phyloP scores from a whole-genome alignment of 2,888 invertebrate species.

The Metopia argyrocephala region DNA sequence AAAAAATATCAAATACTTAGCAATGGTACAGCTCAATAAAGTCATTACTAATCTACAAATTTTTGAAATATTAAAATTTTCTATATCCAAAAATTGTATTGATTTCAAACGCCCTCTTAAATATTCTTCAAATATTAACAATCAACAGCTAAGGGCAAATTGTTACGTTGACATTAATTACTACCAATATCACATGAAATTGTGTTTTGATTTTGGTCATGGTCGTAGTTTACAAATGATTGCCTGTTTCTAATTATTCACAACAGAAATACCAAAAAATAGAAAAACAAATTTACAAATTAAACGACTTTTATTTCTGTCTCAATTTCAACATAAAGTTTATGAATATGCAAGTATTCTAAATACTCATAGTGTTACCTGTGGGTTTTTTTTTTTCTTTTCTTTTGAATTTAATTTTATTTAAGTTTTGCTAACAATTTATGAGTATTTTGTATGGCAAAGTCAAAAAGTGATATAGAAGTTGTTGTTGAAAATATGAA shows the following conservation, averaged over 20 bases:
- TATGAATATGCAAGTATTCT: background rate
- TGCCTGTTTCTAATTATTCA: background rate
- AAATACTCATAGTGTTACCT: background rate
- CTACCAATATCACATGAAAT: background rate
- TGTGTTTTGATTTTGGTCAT: background rate
- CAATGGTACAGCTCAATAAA: too few relatives aligned
- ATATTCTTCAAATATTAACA: too few relatives aligned
- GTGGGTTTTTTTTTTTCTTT: background rate
- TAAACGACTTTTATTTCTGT: slow-evolving; percentile 17
- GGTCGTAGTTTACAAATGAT: background rate
- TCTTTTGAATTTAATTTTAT: background rate
- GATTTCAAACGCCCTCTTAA: too few relatives aligned
- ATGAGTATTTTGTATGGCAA: background rate
- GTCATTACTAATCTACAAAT: too few relatives aligned
- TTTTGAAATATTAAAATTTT: too few relatives aligned
- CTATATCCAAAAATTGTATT: too few relatives aligned
- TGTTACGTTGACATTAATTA: background rate
- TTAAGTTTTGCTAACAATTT: slow-evolving; percentile 9
- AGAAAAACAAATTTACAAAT: background rate
- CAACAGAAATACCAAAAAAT: background rate
- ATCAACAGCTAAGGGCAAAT: background rate
- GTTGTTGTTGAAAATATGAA: background rate
- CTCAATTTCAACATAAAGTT: background rate
- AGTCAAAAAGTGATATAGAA: background rate
- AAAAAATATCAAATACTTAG: too few relatives aligned